Percentiles rank a stretch among this genome's conserved stretches.
Conservation (phyloP, 2,797 vertebrate species). For the Pangasius mekongensis region DNA sequence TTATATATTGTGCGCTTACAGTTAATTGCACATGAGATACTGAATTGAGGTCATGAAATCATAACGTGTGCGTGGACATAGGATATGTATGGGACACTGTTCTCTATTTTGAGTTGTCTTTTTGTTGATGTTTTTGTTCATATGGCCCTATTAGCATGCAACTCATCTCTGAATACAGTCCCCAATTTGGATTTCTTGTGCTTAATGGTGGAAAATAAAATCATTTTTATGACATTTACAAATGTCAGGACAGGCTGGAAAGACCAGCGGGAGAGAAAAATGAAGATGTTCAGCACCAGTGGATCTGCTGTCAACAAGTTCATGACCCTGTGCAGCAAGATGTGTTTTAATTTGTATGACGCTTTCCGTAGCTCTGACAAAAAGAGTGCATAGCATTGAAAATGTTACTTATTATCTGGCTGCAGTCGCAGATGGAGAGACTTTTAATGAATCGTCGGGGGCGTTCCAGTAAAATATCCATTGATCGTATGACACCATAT, state of each 20-base stretch:
- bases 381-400: not conserved
- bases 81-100: not conserved
- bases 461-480: not conserved
- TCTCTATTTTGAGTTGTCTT: not conserved
- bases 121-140: not conserved
- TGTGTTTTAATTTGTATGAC: not conserved
- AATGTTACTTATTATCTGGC: not conserved
- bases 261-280: not conserved
- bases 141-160: not conserved
- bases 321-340: conserved; percentile 23
- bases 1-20: too few species aligned
- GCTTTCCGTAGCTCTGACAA: not conserved
- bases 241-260: conserved; percentile 11
- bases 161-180: not conserved
- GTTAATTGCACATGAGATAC: not conserved
- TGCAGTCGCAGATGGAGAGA: not conserved
- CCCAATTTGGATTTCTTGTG: not conserved
- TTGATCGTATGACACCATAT: not conserved
- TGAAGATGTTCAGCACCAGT: conserved; percentile 10
- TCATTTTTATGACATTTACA: conserved; percentile 6
- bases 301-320: conserved; percentile 27
- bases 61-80: not conserved
- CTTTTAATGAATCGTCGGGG: not conserved
- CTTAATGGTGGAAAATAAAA: not conserved
- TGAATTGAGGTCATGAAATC: not conserved